A percentile compares a stretch with the other conserved stretches of the same genome.
Conservation (phyloP, 2,797 vertebrate genomes). For the Tiaroga cobitis region DNA sequence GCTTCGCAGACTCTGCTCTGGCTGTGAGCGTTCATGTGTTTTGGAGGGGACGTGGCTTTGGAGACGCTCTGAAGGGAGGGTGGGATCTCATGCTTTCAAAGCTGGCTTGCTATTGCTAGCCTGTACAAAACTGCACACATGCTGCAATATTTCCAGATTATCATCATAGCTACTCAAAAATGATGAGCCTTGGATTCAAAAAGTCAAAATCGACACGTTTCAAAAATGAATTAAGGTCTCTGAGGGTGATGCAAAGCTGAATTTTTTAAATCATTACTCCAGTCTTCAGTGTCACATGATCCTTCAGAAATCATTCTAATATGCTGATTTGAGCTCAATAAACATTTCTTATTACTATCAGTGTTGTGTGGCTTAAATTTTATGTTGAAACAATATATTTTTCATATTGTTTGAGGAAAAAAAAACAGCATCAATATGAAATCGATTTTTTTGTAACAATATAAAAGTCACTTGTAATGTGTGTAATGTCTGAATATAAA, state of each 20-base stretch:
- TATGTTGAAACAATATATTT: neutral
- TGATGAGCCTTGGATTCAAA: neutral
- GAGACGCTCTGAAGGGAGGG: neutral
- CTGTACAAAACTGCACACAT: neutral
- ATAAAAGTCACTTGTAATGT: too few relatives aligned
- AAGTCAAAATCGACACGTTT: neutral
- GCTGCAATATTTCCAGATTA: conserved; percentile 18
- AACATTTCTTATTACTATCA: too few relatives aligned
- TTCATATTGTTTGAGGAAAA: too few relatives aligned
- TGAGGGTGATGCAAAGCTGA: too few relatives aligned
- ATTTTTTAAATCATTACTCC: neutral
- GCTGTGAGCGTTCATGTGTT: neutral
- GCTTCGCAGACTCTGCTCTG: too few relatives aligned
- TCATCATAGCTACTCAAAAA: conserved; percentile 17
- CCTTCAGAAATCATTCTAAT: too few relatives aligned
- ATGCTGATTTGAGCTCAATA: neutral
- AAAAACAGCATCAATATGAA: too few relatives aligned
- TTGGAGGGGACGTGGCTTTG: neutral
- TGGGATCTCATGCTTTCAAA: neutral
- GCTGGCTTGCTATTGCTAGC: neutral
- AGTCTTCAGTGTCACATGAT: too few relatives aligned
- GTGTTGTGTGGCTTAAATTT: neutral
- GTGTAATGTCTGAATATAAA: neutral
- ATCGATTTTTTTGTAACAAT: too few relatives aligned
- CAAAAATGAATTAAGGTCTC: too few relatives aligned